Evolutionary conservation across 2,113 vertebrate species (phyloP), one percentile per base, ranked within the genome.

Genomic region (Protomyctophum bolini): DNA sequence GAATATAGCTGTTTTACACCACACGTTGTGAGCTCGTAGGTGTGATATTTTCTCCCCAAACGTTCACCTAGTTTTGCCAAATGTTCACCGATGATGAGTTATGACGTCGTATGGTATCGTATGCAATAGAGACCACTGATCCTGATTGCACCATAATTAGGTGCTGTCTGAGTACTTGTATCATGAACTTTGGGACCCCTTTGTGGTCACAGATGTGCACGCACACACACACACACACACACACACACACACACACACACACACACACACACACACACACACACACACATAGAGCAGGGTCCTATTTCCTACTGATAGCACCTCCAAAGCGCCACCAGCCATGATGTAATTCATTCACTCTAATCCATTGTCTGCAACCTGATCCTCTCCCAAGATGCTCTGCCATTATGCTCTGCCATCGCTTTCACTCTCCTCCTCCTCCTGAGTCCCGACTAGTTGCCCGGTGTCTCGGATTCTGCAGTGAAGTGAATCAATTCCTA

Each of bases 261-360:
- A 33, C 33, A 33, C 33, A 33, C 33, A 33, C 33, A 33, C 33
- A 33, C 33, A 33, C 33, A 2, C 33, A 41, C 33, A 41, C 33
- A 41, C 33, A 41, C 33, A 41, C 33, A 11, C 5, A 11, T 12
- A 10, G 28, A 51, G 75, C 41, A 7, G 33, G 33, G 46, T 58
- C 28, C 28, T 10, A 6, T 56, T 8, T 14, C 51, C 33, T 49
- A 4, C 8, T 41, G 66, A 60, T 50, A 1, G 9, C 51, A 8
- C 52, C 45, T 10, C 46, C 14, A 28, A 6, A 57, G 14, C 14
- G 41, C 1, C 45, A 28, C 7, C 12, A 46, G 50, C 14, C 48
- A 56, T 63, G 14, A 71, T 48, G 55, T 70, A 28, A 14, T 64
- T 5, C 62, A 68, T 75, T 21, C 58, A 68, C 70, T 58, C 12